These are phyloP conservation scores for Argyresthia goedartella DNA, from an alignment of 2,888 invertebrate genomes.

Conservation along the genomic window DNA sequence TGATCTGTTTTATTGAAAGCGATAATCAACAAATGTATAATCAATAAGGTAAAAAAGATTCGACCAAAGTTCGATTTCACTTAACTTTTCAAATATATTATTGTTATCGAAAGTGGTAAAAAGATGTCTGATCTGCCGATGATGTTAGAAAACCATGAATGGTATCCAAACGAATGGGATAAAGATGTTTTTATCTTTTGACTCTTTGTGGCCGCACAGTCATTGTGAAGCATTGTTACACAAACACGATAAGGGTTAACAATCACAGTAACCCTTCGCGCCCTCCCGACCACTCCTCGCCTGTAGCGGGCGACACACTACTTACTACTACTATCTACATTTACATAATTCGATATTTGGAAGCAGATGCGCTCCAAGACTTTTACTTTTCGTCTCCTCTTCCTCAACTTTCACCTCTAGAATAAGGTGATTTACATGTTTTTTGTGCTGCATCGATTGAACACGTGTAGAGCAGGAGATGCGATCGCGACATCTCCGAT, in stretches of 20 bases:
- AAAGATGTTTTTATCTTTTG: constrained; percentile 42
- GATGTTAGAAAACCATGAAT: constrained; percentile 46
- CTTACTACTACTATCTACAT: too few species aligned
- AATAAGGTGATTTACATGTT: constrained; percentile 56
- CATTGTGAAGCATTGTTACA: constrained; percentile 32
- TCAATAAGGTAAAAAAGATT: neutral
- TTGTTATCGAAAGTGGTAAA: constrained; percentile 32
- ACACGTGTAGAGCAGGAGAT: constrained; percentile 28
- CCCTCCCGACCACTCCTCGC: too few species aligned
- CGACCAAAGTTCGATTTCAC: too few species aligned
- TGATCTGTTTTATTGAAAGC: neutral
- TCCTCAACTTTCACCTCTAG: constrained; percentile 67
- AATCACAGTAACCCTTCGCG: constrained; percentile 18
- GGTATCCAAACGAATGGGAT: constrained; percentile 34
- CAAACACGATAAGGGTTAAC: constrained; percentile 38
- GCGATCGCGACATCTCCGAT: constrained; percentile 29
- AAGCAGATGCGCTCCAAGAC: constrained; percentile 45
- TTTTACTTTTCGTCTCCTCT: constrained; percentile 59
- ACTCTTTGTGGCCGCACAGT: constrained; percentile 41
- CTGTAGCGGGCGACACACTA: too few species aligned
- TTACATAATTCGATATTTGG: too few species aligned
- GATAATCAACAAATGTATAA: constrained; percentile 1
- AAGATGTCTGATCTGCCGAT: constrained; percentile 53
- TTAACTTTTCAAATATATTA: neutral
- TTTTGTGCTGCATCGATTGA: constrained; percentile 17